Evolutionary conservation across 2,888 invertebrate species (phyloP), one percentile per base, ranked within the genome.

Genomic region (Heteromurus nitidus): DNA sequence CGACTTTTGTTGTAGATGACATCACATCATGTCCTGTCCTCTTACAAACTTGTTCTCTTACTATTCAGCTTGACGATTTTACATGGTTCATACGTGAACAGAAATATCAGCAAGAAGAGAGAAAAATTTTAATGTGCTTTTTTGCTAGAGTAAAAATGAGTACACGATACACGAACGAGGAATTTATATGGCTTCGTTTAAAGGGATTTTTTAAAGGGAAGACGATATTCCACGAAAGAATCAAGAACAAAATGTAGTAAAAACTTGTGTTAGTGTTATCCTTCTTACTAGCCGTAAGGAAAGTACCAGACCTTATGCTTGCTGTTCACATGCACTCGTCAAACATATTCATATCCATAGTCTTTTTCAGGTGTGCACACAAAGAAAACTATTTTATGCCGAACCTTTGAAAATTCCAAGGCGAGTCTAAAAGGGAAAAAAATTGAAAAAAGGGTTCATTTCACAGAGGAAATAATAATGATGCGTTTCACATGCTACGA

Each of bases 21-120:
- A 68, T 68, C 75, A 75, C 68, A 16, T 31, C 53, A 44, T 58
- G 65, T 42, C 53, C 65, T 74, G 24, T 36, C 36, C 22, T 28
- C 73, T 67, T 65, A 68, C 58, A 75, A 75, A 75, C 74, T 74
- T 74, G 74, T 74, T 65, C 65, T 74, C 65, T 65, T 42, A 50
- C 62, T 64, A 42, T 70, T 58, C 58, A n/a, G n/a, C n/a, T 67
- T 67, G n/a, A n/a, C n/a, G n/a, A 50, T 67, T 36, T 64, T 13
- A 47, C 47, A 36, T 9, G 36, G n/a, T n/a, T n/a, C n/a, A n/a
- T n/a, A n/a, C 42, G 47, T 60, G 18, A 18, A 18, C 36, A 36
- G 26, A 31, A 2, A 47, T 44, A n/a, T 28, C n/a, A 50, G 30
- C 20, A 42, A 64, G 55, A 69, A 24, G 22, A 16, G 13, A 36